These are phyloP conservation scores for Atta texana DNA, from an alignment of 1,140 invertebrate genomes.

Conservation along the genomic window DNA sequence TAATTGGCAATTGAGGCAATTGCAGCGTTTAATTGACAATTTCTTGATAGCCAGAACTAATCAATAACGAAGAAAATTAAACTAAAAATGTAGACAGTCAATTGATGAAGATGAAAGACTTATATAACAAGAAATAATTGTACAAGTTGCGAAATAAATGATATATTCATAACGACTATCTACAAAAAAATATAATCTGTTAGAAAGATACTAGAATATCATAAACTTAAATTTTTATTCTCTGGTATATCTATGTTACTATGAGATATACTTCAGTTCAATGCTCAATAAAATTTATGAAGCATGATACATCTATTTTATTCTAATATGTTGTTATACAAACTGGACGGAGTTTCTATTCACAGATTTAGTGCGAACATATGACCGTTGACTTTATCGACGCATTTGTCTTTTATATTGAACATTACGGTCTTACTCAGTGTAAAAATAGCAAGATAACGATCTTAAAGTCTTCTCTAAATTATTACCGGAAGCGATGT, in stretches of 20 bases:
- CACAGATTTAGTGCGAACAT: neutral
- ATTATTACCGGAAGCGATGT: constrained; percentile 24
- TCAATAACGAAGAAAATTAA: constrained; percentile 54
- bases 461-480: constrained; percentile 20
- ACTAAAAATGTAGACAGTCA: neutral
- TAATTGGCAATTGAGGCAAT: constrained; percentile 68
- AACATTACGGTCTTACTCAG: neutral
- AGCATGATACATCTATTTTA: neutral
- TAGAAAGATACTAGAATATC: neutral
- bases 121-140: neutral
- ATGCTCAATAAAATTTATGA: constrained; percentile 7
- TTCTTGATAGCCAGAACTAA: constrained; percentile 58
- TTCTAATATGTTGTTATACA: neutral
- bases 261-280: neutral
- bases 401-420: neutral
- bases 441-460: constrained; percentile 13
- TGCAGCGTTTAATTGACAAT: constrained; percentile 62
- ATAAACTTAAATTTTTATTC: constrained; percentile 1
- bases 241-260: neutral
- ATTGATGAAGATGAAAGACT: neutral
- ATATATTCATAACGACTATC: neutral
- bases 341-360: neutral
- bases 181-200: neutral
- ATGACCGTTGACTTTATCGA: neutral
- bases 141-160: constrained; percentile 12